Percentiles rank a stretch among this genome's conserved stretches.
Evolutionary conservation across 64 coral and sea anemone species (phyloP).

Genomic region (Stichodactyla helianthus): DNA sequence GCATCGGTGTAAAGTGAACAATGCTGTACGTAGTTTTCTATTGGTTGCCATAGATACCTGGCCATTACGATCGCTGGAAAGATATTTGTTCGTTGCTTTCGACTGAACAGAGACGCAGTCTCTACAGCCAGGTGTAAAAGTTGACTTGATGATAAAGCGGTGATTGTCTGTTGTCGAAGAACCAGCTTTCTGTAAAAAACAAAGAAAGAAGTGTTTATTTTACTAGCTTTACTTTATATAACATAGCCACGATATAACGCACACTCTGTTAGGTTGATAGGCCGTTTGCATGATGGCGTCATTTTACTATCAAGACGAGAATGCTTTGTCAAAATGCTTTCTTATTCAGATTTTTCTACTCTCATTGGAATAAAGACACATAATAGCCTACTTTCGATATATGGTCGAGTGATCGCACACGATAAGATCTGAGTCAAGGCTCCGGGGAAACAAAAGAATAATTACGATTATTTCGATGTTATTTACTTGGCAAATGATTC

Average conservation of each 20-base stretch:
- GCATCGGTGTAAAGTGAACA: background rate
- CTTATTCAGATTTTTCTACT: no score
- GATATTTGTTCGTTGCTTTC: background rate
- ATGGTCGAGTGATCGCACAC: no score
- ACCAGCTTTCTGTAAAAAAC: background rate
- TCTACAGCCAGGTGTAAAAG: background rate
- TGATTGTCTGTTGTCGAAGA: background rate
- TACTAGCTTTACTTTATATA: background rate
- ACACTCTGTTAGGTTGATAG: background rate
- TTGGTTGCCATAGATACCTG: background rate
- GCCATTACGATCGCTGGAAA: background rate
- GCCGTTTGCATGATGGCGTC: no score
- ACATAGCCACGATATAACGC: background rate
- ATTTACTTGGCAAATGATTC: no score
- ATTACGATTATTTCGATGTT: no score
- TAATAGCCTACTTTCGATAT: no score
- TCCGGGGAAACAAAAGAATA: no score
- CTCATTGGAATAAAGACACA: no score
- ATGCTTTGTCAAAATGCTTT: no score
- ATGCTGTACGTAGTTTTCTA: background rate
- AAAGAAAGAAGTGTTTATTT: background rate
- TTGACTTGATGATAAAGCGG: background rate
- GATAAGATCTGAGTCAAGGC: no score
- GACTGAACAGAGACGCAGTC: slow-evolving; percentile 8
- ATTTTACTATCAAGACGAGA: no score